Percentiles rank a stretch among this genome's conserved stretches.
Conservation (phyloP, 2,113 vertebrate species). For the Semnornis frantzii region DNA sequence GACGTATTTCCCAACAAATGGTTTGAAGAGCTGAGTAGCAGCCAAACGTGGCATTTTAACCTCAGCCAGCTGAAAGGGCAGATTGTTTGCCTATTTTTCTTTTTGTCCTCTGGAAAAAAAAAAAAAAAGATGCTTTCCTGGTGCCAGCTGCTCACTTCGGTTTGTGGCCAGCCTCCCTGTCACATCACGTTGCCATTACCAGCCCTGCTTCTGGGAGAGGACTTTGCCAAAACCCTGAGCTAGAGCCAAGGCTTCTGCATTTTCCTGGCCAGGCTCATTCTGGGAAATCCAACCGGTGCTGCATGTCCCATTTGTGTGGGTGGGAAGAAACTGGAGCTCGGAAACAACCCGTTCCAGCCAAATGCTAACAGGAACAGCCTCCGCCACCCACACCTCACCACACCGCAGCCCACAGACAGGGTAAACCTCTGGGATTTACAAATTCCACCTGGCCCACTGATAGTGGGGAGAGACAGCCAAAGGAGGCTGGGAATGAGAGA, state of each 20-base stretch:
- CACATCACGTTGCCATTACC: not conserved
- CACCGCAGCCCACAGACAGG: not conserved
- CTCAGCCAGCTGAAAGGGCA: not conserved
- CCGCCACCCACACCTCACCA: not conserved
- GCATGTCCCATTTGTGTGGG: not conserved
- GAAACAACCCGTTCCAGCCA: slow-evolving; percentile 48
- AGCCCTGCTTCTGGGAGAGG: not conserved
- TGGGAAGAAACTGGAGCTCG: slow-evolving; percentile 34
- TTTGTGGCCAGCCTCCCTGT: not conserved
- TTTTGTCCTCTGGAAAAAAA: not conserved
- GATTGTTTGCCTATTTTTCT: not conserved
- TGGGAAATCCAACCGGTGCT: slow-evolving; percentile 56
- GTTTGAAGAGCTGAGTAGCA: not conserved
- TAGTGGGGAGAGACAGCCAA: not conserved
- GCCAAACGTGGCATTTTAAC: not conserved
- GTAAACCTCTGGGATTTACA: not conserved
- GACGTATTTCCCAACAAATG: not conserved
- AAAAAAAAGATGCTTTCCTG: not conserved
- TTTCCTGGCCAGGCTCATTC: slow-evolving; percentile 63
- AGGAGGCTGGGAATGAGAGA: not conserved
- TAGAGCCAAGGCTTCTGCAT: not conserved
- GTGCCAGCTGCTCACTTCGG: not conserved
- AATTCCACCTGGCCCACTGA: not conserved
- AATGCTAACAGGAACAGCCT: slow-evolving; percentile 66
- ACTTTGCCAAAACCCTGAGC: not conserved